Evolutionary conservation across 2,797 vertebrate species (phyloP).

Genomic region (Adrianichthys oophorus): DNA sequence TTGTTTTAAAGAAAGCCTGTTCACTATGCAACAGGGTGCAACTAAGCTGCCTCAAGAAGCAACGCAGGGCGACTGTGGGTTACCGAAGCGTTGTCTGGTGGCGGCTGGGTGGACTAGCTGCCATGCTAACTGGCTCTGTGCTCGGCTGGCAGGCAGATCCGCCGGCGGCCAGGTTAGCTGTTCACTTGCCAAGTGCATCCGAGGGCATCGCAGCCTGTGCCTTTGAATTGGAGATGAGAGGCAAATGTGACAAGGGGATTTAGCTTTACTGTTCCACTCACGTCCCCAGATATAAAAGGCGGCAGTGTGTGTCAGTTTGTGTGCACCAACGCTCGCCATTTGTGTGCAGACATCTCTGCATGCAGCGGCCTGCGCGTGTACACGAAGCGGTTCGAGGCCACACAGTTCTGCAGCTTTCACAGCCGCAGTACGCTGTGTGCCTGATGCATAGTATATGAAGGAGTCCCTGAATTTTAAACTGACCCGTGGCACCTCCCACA

Average conservation of each 20-base stretch:
- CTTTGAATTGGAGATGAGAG: constrained; percentile 70
- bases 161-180: constrained; percentile 65
- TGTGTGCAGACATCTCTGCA: constrained; percentile 14
- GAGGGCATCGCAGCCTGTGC: constrained; percentile 65
- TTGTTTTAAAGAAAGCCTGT: constrained; percentile 18
- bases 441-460: constrained; percentile 67
- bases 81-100: constrained; percentile 58
- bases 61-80: constrained; percentile 41
- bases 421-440: constrained; percentile 33
- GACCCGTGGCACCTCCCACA: constrained; percentile 54
- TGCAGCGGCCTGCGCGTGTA: neutral
- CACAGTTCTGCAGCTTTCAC: constrained; percentile 25
- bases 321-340: constrained; percentile 26
- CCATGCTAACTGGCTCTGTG: constrained; percentile 63
- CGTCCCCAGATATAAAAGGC: constrained; percentile 49
- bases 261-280: constrained; percentile 63
- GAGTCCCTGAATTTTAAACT: constrained; percentile 53
- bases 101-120: constrained; percentile 62
- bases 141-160: constrained; percentile 57
- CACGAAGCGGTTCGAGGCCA: neutral
- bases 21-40: constrained; percentile 12
- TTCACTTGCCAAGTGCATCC: constrained; percentile 71
- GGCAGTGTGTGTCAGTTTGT: constrained; percentile 36
- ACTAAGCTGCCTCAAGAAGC: constrained; percentile 20
- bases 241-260: constrained; percentile 65